These are phyloP conservation scores for Fukomys damarensis DNA, from an alignment of 2,113 vertebrate genomes.

Conservation along the genomic window DNA sequence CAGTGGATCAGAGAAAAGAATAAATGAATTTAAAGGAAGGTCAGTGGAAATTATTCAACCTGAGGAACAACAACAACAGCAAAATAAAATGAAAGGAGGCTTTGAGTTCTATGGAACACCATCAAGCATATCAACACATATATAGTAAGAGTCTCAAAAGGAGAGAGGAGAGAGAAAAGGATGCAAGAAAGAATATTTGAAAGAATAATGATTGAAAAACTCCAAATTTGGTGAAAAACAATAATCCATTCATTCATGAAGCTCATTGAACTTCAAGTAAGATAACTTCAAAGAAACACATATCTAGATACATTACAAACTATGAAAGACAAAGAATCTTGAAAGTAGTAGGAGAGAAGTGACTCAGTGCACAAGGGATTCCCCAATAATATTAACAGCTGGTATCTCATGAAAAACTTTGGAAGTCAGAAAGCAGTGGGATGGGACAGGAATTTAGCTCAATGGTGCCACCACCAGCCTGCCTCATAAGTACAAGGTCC, in stretches of 20 bases:
- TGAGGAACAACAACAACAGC: conserved; percentile 30
- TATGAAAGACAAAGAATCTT: conserved; percentile 38
- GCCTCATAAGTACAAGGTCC: too few species aligned
- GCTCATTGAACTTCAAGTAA: background rate
- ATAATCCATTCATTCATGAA: conserved; percentile 19
- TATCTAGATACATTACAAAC: conserved; percentile 14
- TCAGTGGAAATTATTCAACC: background rate
- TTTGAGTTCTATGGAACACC: background rate
- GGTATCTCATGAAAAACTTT: conserved; percentile 26
- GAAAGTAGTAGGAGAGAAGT: background rate
- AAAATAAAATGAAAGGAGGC: background rate
- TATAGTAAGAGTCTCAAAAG: background rate
- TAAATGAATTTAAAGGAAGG: background rate
- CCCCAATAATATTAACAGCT: background rate
- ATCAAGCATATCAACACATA: background rate
- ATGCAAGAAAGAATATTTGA: conserved; percentile 8
- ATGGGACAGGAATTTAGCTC: too few species aligned
- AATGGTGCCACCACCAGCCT: too few species aligned
- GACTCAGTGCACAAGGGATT: background rate
- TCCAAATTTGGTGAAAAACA: conserved; percentile 33
- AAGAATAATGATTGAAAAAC: conserved; percentile 15
- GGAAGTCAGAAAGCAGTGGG: background rate
- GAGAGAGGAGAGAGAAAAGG: background rate
- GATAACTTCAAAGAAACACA: conserved; percentile 19
- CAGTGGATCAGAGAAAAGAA: background rate